Evolutionary conservation across 2,888 invertebrate species (phyloP), one percentile per base, ranked within the genome.

Genomic region (Oscheius sp.): DNA sequence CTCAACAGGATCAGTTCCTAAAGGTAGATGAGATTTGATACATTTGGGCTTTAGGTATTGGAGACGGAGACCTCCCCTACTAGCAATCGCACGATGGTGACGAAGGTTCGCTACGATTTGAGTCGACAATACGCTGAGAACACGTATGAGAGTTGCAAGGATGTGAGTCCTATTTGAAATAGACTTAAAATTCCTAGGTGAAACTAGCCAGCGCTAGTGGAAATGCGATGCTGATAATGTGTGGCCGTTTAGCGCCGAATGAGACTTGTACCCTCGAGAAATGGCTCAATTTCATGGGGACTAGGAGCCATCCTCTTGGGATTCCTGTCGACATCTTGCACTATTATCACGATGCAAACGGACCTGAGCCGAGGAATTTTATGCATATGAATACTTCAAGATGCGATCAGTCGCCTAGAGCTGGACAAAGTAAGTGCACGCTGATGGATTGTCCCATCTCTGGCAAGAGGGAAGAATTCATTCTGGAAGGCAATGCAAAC

Each of bases 71-170:
- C 52, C 1, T 50, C 64, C 8, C 52, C 50, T 3, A 20, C 12
- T 89, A 90, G 0, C 91, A 92, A 37, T 92, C 93, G 66, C 90
- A 90, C 12, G 34, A 70, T 70, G 57, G 65, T 58, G 17, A 31
- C 45, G 4, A 61, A 61, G 50, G 87, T 95, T 1, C 90, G 92
- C 79, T 90, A 92, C 75, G 91, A 92, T 85, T 89, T 95, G 67
- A 90, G 91, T 10, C 88, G 90, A 6, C 89, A 90, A 1, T 96
- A 92, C 86, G 90, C 92, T 69, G 88, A 91, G 61, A 91, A 90
- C 10, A 91, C 89, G 75, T 96, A 90, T 87, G 90, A 92, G 77
- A 94, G 96, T 0, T 96, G 96, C 87, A 91, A 90, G 57, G 74
- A 80, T 69, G 83, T 83, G 5, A 53, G 61, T 37, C 6, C 15